Conservation (phyloP, 2,113 vertebrate species). For the Petrocephalus microphthalmus region DNA sequence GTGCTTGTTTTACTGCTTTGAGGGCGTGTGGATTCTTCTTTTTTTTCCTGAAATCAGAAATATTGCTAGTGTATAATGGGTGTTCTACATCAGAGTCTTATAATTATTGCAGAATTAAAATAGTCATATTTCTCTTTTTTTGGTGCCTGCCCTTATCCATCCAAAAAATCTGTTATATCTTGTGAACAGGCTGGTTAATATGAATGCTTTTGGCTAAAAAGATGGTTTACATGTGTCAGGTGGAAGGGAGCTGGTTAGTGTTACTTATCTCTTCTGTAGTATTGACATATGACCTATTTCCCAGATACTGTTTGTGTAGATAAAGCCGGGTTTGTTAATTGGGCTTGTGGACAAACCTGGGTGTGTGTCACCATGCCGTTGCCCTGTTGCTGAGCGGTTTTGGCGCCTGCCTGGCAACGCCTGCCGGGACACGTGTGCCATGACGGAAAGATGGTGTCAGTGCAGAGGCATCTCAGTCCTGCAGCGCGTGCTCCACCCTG, state of each 20-base stretch:
- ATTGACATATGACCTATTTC: background rate
- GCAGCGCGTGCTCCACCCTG: background rate
- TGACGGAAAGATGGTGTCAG: background rate
- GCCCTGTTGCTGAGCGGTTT: background rate
- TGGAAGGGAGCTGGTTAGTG: background rate
- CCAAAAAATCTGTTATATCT: background rate
- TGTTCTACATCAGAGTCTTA: background rate
- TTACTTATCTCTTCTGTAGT: background rate
- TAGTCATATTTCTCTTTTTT: background rate
- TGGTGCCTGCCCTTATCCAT: background rate
- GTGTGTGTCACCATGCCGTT: background rate
- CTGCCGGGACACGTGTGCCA: background rate
- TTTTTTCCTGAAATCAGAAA: background rate
- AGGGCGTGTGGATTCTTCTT: background rate
- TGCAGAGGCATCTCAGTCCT: background rate
- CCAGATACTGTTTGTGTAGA: background rate
- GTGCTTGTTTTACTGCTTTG: background rate
- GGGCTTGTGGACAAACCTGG: background rate
- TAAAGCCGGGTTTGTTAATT: background rate
- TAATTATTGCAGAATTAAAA: background rate
- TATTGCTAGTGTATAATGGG: background rate
- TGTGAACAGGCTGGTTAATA: background rate
- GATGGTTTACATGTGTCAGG: background rate
- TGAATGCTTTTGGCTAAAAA: background rate
- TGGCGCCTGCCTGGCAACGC: background rate